Evolutionary conservation across 2,797 vertebrate species (phyloP).

Genomic region (Acipenser ruthenus): DNA sequence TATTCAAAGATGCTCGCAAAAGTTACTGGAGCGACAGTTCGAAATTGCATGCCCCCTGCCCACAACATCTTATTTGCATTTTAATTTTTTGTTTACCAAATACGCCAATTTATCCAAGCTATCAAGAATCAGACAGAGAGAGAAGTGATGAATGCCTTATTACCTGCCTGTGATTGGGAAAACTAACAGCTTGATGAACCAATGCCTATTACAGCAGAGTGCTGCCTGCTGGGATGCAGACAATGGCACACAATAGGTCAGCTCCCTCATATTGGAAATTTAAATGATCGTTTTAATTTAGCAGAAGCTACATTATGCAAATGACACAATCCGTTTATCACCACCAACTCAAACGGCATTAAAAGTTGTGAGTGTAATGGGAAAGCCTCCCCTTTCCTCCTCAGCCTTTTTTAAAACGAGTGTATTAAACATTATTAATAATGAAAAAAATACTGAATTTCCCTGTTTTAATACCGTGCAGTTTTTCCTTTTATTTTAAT

Average conservation of each 20-base stretch:
- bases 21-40: constrained; percentile 56
- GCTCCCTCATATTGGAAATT: constrained; percentile 35
- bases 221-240: constrained; percentile 19
- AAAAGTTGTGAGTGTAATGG: constrained; percentile 46
- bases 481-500: constrained; percentile 39
- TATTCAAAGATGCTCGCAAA: constrained; percentile 12
- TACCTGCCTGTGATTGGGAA: constrained; percentile 36
- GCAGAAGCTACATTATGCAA: constrained; percentile 67
- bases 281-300: constrained; percentile 56
- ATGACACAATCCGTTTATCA: constrained; percentile 50
- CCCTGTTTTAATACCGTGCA: constrained; percentile 51
- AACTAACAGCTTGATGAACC: constrained; percentile 21
- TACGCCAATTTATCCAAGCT: constrained; percentile 45
- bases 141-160: constrained; percentile 38
- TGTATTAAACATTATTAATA: constrained; percentile 46
- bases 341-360: constrained; percentile 44
- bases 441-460: constrained; percentile 46
- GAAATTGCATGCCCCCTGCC: constrained; percentile 61
- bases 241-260: constrained; percentile 19
- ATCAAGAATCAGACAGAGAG: constrained; percentile 35
- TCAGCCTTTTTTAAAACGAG: constrained; percentile 33
- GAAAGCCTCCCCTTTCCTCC: constrained; percentile 33
- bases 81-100: constrained; percentile 75
- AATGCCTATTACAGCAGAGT: constrained; percentile 9
- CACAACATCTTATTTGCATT: constrained; percentile 65